These are phyloP conservation scores for Montipora capitata DNA, from an alignment of 92 coral and sea anemone species.

Conservation along the genomic window DNA sequence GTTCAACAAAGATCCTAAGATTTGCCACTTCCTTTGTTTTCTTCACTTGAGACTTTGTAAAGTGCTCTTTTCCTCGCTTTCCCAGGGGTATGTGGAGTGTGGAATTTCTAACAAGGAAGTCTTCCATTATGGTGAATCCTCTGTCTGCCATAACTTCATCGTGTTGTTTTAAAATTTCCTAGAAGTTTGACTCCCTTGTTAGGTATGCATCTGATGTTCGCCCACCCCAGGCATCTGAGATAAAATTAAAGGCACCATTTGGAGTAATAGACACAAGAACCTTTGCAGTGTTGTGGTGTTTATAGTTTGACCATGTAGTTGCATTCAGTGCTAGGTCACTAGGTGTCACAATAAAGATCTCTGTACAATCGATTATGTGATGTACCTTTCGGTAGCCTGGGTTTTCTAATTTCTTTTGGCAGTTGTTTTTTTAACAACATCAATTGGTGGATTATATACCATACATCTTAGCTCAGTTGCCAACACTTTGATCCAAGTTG, in stretches of 20 bases:
- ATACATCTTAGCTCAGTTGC: conserved; percentile 63
- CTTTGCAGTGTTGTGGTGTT: conserved; percentile 71
- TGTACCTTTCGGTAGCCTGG: conserved; percentile 49
- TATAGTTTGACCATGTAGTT: conserved; percentile 73
- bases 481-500: conserved; percentile 70
- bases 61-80: conserved; percentile 72
- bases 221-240: conserved; percentile 76
- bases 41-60: conserved; percentile 51
- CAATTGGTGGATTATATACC: conserved; percentile 65
- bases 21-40: conserved; percentile 52
- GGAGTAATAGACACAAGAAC: conserved; percentile 67
- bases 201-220: conserved; percentile 54
- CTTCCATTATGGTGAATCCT: conserved; percentile 60
- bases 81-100: conserved; percentile 55
- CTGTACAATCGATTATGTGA: conserved; percentile 77
- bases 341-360: conserved; percentile 72
- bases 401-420: conserved; percentile 49
- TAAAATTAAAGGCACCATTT: conserved; percentile 71
- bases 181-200: conserved; percentile 72
- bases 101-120: conserved; percentile 35
- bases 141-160: conserved; percentile 76
- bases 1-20: conserved; percentile 72
- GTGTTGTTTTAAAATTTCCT: conserved; percentile 56
- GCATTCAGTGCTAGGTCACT: conserved; percentile 41
- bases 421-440: conserved; percentile 51